These are phyloP conservation scores for Penelope pileata DNA, from an alignment of 2,113 vertebrate genomes.

Conservation along the genomic window DNA sequence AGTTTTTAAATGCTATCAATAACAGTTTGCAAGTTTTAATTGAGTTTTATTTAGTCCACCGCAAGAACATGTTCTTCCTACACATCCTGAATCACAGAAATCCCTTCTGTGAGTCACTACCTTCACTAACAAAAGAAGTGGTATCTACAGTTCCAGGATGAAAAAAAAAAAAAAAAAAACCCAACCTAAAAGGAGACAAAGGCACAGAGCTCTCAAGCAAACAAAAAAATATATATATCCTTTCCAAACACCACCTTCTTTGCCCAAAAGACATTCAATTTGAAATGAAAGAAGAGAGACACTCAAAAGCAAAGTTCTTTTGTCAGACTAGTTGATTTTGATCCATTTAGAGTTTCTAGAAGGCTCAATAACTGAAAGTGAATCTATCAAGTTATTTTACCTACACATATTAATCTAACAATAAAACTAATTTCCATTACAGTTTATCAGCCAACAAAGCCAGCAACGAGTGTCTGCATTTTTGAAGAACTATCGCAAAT, in stretches of 20 bases:
- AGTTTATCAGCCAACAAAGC: background rate
- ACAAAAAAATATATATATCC: background rate
- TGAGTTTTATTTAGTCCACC: background rate
- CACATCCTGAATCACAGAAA: background rate
- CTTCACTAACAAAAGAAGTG: background rate
- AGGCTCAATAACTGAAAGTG: background rate
- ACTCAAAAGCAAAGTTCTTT: background rate
- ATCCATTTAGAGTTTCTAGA: background rate
- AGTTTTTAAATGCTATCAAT: background rate
- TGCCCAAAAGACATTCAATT: background rate
- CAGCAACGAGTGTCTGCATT: background rate
- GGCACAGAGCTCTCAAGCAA: background rate
- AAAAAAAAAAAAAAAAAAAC: background rate
- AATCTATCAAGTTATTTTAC: background rate
- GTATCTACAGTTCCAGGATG: background rate
- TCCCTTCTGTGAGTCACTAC: background rate
- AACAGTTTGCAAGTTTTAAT: background rate
- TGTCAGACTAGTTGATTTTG: background rate
- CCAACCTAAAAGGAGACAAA: background rate
- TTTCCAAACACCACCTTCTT: background rate
- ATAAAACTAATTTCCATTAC: background rate
- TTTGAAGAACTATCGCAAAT: background rate
- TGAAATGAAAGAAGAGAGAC: background rate
- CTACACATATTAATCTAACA: background rate
- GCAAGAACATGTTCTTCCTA: background rate